phyloP scores from a whole-genome alignment of 2,113 vertebrate species.

The Sigmodon hispidus region DNA sequence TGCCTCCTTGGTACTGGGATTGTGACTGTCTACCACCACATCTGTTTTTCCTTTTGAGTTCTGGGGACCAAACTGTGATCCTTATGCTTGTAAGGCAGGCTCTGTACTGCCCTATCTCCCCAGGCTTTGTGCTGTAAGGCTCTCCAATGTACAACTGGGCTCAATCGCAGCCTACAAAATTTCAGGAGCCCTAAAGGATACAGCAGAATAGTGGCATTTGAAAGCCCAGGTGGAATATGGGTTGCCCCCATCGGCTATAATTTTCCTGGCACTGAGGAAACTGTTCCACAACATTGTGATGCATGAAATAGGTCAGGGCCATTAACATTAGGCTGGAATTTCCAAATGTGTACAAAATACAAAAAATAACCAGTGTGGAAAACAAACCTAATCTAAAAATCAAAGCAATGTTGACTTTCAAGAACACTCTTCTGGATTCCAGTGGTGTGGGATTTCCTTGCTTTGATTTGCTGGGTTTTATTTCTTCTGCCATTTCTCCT shows the following conservation, averaged over 20 bases:
- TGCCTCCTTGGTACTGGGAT: background rate
- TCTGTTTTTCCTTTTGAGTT: background rate
- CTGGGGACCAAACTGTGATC: background rate
- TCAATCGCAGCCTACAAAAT: fast-evolving
- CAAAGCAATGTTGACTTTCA: conserved; percentile 61
- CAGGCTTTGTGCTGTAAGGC: fast-evolving
- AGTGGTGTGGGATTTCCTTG: conserved; percentile 54
- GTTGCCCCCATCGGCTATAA: fast-evolving
- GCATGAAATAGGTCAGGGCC: background rate
- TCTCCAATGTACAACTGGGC: fast-evolving
- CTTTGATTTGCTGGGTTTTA: conserved; percentile 16
- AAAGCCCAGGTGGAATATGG: background rate
- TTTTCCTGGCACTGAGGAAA: too few relatives aligned
- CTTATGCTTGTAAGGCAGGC: background rate
- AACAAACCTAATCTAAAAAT: conserved; percentile 66
- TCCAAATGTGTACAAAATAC: conserved; percentile 31
- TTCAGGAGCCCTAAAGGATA: background rate
- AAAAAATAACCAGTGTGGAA: conserved; percentile 49
- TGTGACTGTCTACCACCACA: background rate
- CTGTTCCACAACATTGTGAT: background rate
- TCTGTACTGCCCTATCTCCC: fast-evolving
- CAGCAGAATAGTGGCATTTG: background rate
- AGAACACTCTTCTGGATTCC: conserved; percentile 52
- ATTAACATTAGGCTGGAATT: conserved; percentile 32
- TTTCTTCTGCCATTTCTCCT: background rate